phyloP scores from a whole-genome alignment of 2,888 invertebrate species.

The Zygogramma bicolorata region DNA sequence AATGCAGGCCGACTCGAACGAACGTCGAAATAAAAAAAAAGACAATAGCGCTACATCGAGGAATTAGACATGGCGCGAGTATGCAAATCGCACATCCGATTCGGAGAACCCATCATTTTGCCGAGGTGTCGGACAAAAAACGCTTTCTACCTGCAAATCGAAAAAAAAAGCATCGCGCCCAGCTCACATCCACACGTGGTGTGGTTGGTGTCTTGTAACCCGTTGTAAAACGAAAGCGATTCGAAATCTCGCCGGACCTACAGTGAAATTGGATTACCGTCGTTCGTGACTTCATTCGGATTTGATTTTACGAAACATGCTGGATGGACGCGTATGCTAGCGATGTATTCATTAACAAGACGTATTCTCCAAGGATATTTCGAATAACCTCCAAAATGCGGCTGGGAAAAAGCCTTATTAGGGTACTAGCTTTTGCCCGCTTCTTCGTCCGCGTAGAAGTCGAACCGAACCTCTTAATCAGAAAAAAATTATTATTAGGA shows the following conservation, averaged over 20 bases:
- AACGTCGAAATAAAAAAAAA: not conserved
- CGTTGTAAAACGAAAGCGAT: not conserved
- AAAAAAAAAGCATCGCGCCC: not conserved
- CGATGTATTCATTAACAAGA: too few species aligned
- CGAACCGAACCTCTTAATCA: too few species aligned
- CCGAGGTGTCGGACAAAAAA: slow-evolving; percentile 21
- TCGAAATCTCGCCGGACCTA: not conserved
- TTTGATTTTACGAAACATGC: too few species aligned
- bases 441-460: too few species aligned
- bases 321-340: not conserved
- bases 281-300: slow-evolving; percentile 7
- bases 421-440: too few species aligned
- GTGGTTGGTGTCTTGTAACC: not conserved
- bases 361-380: too few species aligned
- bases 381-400: too few species aligned
- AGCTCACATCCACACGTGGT: not conserved
- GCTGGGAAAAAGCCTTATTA: too few species aligned
- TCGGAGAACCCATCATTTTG: slow-evolving; percentile 18
- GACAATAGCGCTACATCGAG: slow-evolving; percentile 16
- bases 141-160: slow-evolving; percentile 20
- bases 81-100: slow-evolving; percentile 22
- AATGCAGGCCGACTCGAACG: not conserved
- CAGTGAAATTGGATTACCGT: not conserved
- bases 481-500: too few species aligned
- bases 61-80: slow-evolving; percentile 23